A percentile compares a stretch with the other conserved stretches of the same genome.
Evolutionary conservation across 2,113 vertebrate genomes (phyloP).

Genomic region (Tragelaphus strepsiceros): DNA sequence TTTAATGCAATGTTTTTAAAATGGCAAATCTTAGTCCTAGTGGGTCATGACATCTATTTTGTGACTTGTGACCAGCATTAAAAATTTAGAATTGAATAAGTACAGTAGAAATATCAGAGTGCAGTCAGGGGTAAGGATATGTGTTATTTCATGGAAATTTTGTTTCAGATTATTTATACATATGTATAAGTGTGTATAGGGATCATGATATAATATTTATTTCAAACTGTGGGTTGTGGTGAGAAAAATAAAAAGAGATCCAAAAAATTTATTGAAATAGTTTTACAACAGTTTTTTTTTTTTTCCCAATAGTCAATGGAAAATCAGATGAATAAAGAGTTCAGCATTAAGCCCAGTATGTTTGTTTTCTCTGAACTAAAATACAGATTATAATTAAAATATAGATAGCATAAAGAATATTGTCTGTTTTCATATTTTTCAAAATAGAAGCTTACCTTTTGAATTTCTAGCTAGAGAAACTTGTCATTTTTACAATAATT

Average conservation of each 20-base stretch:
- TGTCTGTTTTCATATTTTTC: neutral
- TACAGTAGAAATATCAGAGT: neutral
- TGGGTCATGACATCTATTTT: neutral
- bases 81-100: neutral
- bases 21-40: neutral
- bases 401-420: neutral
- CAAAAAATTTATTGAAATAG: neutral
- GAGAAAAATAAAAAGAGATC: neutral
- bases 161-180: neutral
- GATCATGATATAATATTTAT: neutral
- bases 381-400: neutral
- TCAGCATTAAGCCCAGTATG: neutral
- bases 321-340: neutral
- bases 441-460: neutral
- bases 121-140: neutral
- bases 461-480: neutral
- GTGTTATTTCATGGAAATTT: neutral
- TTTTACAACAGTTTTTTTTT: neutral
- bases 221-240: neutral
- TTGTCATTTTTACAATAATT: neutral
- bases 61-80: neutral
- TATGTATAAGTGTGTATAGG: neutral
- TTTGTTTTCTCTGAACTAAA: slow-evolving; percentile 37
- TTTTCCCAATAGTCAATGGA: neutral
- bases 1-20: neutral